A percentile compares a stretch with the other conserved stretches of the same genome.
phyloP scores from a whole-genome alignment of 2,113 vertebrate genomes.

The Cynopterus brachyotis region DNA sequence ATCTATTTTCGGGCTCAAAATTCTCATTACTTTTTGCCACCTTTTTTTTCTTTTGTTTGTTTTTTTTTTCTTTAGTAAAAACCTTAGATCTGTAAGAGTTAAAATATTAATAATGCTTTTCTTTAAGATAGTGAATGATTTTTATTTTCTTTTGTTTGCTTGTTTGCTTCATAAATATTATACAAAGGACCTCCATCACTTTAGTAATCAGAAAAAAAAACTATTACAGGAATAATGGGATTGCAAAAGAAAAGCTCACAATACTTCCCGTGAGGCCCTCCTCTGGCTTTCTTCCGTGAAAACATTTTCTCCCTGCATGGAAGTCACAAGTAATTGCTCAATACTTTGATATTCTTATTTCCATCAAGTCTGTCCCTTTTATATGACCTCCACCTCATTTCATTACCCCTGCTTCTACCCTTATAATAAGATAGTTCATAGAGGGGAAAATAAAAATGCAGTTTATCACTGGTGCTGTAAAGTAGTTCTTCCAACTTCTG shows the following conservation, averaged over 20 bases:
- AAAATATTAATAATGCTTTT: constrained; percentile 15
- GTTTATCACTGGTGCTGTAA: neutral
- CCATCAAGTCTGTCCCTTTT: neutral
- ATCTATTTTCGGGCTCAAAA: neutral
- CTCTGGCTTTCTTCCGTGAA: constrained; percentile 34
- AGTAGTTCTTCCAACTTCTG: neutral
- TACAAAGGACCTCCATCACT: constrained; percentile 8
- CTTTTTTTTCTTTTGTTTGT: neutral
- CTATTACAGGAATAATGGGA: constrained; percentile 45
- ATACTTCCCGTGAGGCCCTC: neutral
- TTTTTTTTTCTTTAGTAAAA: neutral
- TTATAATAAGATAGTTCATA: neutral
- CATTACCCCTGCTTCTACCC: neutral
- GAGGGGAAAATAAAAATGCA: neutral
- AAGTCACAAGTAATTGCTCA: neutral
- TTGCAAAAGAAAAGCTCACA: constrained; percentile 17
- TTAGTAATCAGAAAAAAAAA: constrained; percentile 45
- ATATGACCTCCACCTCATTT: neutral
- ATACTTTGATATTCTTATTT: neutral
- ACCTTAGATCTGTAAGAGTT: neutral
- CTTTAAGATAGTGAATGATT: constrained; percentile 8
- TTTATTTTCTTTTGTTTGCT: constrained; percentile 42
- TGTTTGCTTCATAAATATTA: constrained; percentile 39
- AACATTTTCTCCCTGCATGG: constrained; percentile 32
- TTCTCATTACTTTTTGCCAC: neutral